Base-by-base conservation (phyloP, 2,888 invertebrate genomes). In the Drosophila planitibia region DNA sequence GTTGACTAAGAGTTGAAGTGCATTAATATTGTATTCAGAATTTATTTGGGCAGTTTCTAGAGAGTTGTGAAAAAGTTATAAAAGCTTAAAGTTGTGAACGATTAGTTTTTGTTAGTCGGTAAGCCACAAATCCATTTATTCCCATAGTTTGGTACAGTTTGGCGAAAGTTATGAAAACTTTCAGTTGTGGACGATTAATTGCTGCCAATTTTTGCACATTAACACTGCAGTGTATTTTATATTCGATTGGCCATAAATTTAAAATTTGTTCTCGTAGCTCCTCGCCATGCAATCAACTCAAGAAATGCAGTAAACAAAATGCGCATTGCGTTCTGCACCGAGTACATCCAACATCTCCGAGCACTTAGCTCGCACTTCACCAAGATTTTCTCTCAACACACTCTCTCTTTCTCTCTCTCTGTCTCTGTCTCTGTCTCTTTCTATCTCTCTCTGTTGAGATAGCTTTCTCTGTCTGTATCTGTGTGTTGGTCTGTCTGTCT, bases 261-360 rank as follows among this genome's bases (percentile, higher is more conserved):
- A 0, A 4, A 16, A 9, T 14, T 16, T 19, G 28, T 25, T 39
- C 33, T 52, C 19, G 9, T 28, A 49, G 60, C 63, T 28, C 12
- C 22, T 25, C 39, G 12, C 25, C 12, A 35, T 32, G 49, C 51
- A 53, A 52, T 53, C 28, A 44, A 16, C 33, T 39, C 22, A 49
- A 71, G 63, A 47, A 61, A 55, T 80, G 78, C 81, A 55, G 52
- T 66, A 52, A 52, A 32, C 16, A 49, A 70, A 81, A 62, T 74
- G 73, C 66, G 66, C 77, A 79, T 61, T 70, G 59, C 37, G 39
- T 37, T 51, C 49, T 39, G 12, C 62, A 66, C 10, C 44, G 32
- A 52, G 19, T 19, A 12, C 25, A 61, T 81, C 64, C 59, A 76
- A 57, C 73, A 66, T 57, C 81, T 81, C 51, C n/a, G 35, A 62